phyloP scores from a whole-genome alignment of 2,113 vertebrate genomes.

The Acanthochromis polyacanthus region DNA sequence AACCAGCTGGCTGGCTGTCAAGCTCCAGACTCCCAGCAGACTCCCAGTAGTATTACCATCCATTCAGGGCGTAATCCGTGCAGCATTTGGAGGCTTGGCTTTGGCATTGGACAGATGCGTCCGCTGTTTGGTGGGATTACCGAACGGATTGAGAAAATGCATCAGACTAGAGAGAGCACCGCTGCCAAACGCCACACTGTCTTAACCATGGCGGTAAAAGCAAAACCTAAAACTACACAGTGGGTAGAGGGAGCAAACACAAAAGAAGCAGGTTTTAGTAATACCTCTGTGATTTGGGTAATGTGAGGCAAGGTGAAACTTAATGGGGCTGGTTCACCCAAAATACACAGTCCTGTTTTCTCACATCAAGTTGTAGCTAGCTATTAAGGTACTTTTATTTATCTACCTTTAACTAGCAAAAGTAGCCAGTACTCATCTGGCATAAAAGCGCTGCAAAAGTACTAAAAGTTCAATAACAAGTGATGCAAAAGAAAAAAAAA shows the following conservation, averaged over 20 bases:
- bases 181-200: conserved; percentile 45
- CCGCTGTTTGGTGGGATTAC: conserved; percentile 76
- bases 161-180: conserved; percentile 53
- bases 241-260: conserved; percentile 2
- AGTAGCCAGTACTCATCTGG: background rate
- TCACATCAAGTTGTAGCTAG: background rate
- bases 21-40: conserved; percentile 64
- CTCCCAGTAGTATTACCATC: conserved; percentile 64
- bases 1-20: conserved; percentile 69
- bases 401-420: background rate
- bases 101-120: conserved; percentile 71
- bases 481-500: background rate
- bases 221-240: conserved; percentile 9
- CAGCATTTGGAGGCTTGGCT: conserved; percentile 74
- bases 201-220: conserved; percentile 39
- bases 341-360: conserved; percentile 6
- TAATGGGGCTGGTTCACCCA: background rate
- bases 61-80: conserved; percentile 74
- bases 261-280: conserved; percentile 10
- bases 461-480: background rate
- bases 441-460: background rate
- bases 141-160: conserved; percentile 72
- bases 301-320: background rate
- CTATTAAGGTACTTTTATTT: background rate
- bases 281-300: conserved; percentile 11